Conservation (phyloP, 2,888 invertebrate species). For the Lymantria monacha region DNA sequence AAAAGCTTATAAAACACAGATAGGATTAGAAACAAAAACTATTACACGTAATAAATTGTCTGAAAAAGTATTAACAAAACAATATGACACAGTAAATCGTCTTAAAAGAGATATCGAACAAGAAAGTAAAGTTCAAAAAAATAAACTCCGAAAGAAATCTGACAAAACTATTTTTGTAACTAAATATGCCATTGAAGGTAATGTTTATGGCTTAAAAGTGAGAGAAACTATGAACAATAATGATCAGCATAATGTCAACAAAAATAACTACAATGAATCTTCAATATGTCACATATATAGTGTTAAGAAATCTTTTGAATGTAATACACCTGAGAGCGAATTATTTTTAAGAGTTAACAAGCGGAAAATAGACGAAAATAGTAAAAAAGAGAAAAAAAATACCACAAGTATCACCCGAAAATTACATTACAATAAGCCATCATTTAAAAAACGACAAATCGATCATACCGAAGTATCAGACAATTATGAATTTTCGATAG, state of each 20-base stretch:
- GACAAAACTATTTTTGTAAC: conserved; percentile 46
- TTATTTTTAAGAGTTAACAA: conserved; percentile 41
- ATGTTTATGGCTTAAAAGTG: conserved; percentile 57
- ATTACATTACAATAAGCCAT: conserved; percentile 10
- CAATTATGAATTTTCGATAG: conserved; percentile 54
- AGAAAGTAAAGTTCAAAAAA: conserved; percentile 20
- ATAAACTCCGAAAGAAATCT: conserved; percentile 33
- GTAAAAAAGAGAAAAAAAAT: conserved; percentile 38
- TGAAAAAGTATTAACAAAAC: conserved; percentile 32
- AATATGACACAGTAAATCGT: conserved; percentile 23
- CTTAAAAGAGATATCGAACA: conserved; percentile 33
- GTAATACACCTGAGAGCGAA: conserved; percentile 49
- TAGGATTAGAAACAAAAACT: conserved; percentile 17
- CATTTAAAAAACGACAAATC: conserved; percentile 48
- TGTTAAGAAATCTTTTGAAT: conserved; percentile 52
- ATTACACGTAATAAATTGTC: conserved; percentile 33
- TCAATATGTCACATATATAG: conserved; percentile 52
- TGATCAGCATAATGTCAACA: conserved; percentile 8
- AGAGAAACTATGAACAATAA: conserved; percentile 41
- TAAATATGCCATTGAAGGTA: conserved; percentile 51
- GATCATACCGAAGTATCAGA: conserved; percentile 53
- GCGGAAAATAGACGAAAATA: conserved; percentile 43
- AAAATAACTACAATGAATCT: conserved; percentile 21
- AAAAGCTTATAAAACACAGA: conserved; percentile 36
- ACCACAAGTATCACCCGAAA: conserved; percentile 15